Conservation (phyloP, 2,113 vertebrate species). For the Hemichromis elongatus region DNA sequence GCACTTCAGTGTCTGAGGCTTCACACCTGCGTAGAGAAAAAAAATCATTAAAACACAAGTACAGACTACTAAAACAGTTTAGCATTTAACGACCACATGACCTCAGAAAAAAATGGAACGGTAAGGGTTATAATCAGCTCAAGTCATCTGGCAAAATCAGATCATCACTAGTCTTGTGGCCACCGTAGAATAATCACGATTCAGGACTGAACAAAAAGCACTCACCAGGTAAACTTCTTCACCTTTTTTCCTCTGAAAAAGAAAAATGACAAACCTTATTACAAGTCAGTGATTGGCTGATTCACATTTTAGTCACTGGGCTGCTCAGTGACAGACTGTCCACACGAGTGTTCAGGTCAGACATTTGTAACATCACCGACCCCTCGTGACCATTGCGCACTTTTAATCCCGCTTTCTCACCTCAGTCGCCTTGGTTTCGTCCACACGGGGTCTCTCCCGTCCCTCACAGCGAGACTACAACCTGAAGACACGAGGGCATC, state of each 20-base stretch:
- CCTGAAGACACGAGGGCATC: background rate
- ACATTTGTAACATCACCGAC: constrained; percentile 75
- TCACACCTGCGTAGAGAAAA: background rate
- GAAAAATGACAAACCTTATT: background rate
- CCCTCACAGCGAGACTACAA: rapidly evolving
- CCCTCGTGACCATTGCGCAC: background rate
- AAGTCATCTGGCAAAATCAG: constrained; percentile 78
- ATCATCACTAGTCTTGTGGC: constrained; percentile 61
- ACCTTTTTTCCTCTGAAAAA: background rate
- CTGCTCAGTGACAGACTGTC: constrained; percentile 64
- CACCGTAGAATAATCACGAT: rapidly evolving
- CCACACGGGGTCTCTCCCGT: background rate
- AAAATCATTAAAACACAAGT: background rate
- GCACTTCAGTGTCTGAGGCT: rapidly evolving
- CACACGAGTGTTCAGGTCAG: constrained; percentile 75
- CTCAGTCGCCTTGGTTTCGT: background rate
- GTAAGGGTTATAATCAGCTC: constrained; percentile 73
- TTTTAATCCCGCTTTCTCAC: background rate
- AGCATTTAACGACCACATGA: background rate
- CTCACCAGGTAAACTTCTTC: background rate
- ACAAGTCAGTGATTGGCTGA: background rate
- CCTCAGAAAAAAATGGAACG: constrained; percentile 76
- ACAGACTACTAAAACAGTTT: background rate
- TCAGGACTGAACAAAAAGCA: background rate
- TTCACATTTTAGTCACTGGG: rapidly evolving